Percentiles rank a stretch among this genome's conserved stretches.
phyloP scores from a whole-genome alignment of 2,888 invertebrate genomes.

The Salticus scenicus region DNA sequence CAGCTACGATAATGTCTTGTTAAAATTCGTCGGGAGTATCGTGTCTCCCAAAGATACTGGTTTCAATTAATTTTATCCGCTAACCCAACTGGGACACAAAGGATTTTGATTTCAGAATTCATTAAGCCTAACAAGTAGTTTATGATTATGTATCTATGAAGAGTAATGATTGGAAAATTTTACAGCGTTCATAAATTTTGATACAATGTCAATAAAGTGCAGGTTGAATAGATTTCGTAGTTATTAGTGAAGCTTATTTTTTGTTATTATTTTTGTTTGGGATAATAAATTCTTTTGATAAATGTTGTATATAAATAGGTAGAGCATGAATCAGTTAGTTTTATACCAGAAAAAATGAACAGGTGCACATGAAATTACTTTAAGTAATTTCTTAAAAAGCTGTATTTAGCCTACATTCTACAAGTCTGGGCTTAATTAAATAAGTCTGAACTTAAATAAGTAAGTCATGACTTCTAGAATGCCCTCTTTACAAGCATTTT shows the following conservation, averaged over 20 bases:
- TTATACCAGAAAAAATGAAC: too few species aligned
- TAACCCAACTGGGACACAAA: background rate
- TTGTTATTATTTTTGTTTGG: background rate
- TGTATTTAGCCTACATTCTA: too few species aligned
- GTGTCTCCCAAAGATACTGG: conserved; percentile 35
- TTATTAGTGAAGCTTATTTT: background rate
- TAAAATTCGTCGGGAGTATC: conserved; percentile 44
- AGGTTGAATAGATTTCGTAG: background rate
- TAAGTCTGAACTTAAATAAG: too few species aligned
- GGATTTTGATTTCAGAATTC: background rate
- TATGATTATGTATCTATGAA: background rate
- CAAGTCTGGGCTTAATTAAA: too few species aligned
- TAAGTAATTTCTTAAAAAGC: too few species aligned
- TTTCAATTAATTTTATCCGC: conserved; percentile 43
- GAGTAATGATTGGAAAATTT: conserved; percentile 3
- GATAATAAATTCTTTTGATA: background rate
- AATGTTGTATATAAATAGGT: too few species aligned
- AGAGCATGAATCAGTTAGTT: too few species aligned
- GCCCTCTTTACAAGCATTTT: too few species aligned
- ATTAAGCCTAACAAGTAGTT: background rate
- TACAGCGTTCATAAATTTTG: background rate
- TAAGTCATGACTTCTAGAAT: too few species aligned
- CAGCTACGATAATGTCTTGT: conserved; percentile 30
- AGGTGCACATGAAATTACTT: too few species aligned
- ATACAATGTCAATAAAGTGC: background rate